Evolutionary conservation across 1,140 invertebrate genomes (phyloP).

Genomic region (Drosophila ohnishii): DNA sequence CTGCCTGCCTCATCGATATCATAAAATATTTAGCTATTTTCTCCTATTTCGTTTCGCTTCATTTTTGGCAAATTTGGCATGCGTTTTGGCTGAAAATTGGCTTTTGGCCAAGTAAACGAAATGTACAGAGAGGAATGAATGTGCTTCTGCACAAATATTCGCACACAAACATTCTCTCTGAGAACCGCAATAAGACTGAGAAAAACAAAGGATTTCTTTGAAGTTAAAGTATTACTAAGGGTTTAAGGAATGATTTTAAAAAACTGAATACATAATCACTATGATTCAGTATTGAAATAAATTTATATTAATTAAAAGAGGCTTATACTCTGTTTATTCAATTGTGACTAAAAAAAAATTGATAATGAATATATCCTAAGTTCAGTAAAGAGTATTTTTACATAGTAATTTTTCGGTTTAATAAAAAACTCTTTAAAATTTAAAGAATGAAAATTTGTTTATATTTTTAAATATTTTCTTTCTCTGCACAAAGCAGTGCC

Average conservation of each 20-base stretch:
- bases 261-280: too few relatives aligned
- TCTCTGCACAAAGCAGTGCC: conserved; percentile 1
- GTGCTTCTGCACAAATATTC: conserved; percentile 20
- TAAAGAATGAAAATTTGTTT: too few relatives aligned
- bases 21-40: conserved; percentile 79
- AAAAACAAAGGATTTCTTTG: too few relatives aligned
- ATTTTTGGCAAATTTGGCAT: conserved; percentile 79
- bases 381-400: too few relatives aligned
- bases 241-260: background rate
- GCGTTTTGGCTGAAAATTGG: conserved; percentile 72
- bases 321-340: too few relatives aligned
- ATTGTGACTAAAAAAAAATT: too few relatives aligned
- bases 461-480: conserved; percentile 4
- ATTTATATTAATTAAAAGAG: too few relatives aligned
- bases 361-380: too few relatives aligned
- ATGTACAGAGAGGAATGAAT: conserved; percentile 31
- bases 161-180: conserved; percentile 11
- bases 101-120: conserved; percentile 72
- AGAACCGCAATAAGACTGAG: background rate
- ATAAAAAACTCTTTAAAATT: too few relatives aligned
- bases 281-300: too few relatives aligned
- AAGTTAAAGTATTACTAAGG: too few relatives aligned
- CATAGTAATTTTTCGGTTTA: too few relatives aligned
- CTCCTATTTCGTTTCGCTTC: conserved; percentile 75
- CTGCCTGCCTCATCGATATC: conserved; percentile 68